Evolutionary conservation across 2,113 vertebrate species (phyloP).

Genomic region (Pampusana beccarii): DNA sequence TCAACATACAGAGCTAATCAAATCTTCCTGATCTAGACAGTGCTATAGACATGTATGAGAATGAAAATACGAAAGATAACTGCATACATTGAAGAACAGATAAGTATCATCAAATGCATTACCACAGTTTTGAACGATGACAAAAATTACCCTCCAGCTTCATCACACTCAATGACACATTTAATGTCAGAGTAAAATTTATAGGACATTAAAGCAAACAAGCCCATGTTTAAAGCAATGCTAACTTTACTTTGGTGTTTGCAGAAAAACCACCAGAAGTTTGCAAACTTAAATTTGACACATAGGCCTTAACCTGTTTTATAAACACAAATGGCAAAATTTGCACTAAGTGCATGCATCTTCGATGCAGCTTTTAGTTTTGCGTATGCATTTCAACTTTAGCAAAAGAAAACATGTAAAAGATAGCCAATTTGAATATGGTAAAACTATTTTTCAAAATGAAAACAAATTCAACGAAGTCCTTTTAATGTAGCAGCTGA

Average conservation of each 20-base stretch:
- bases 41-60: conserved; percentile 26
- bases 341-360: neutral
- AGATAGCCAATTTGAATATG: neutral
- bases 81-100: conserved; percentile 16
- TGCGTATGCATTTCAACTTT: neutral
- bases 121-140: conserved; percentile 33
- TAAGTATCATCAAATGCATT: conserved; percentile 46
- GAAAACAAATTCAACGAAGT: neutral
- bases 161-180: conserved; percentile 21
- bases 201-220: conserved; percentile 37
- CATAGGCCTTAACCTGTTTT: neutral
- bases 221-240: conserved; percentile 28
- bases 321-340: neutral
- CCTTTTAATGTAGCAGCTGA: neutral
- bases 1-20: conserved; percentile 46
- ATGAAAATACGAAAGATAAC: conserved; percentile 55
- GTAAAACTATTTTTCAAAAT: neutral
- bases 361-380: neutral
- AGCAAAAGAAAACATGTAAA: neutral
- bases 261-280: conserved; percentile 12
- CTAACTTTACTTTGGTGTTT: conserved; percentile 16
- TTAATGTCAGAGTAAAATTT: conserved; percentile 18
- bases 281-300: conserved; percentile 29
- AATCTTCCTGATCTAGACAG: conserved; percentile 47
- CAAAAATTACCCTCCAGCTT: conserved; percentile 37